Base-by-base conservation (phyloP, 2,113 vertebrate species). In the Tachuris rubrigastra region DNA sequence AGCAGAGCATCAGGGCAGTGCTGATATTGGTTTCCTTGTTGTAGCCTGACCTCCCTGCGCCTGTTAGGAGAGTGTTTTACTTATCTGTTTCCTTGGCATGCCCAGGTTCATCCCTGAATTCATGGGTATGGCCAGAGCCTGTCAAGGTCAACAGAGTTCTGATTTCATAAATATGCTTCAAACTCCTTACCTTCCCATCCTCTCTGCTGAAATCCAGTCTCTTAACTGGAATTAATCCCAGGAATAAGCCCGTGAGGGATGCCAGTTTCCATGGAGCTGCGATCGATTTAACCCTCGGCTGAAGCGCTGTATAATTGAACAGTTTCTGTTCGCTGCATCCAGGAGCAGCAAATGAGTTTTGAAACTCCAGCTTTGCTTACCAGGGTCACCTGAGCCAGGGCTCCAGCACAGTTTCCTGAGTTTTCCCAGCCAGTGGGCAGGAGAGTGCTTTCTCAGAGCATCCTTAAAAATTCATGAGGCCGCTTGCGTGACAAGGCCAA, bases 391-490 rank as follows among this genome's bases (percentile, higher is more conserved):
- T 50, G 58, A 71, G 42, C 0, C 2, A 93, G 72, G 46, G 63
- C 74, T 85, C 27, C 37, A 60, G 75, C 72, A 41, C 0, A 0
- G 53, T 59, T 92, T 88, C 63, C 46, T 63, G 46, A 22, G 72
- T 71, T 71, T 90, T 77, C 49, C 85, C 68, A 93, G 73, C 31
- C 53, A 46, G 46, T 52, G 58, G 75, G 50, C 73, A 73, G 91
- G 91, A 87, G 86, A 92, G 63, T 10, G 8, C 58, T 92, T 33
- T 58, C 84, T 85, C 71, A 66, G 68, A 67, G 59, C 66, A 41
- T 63, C 86, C 69, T 98, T 95, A 97, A 98, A 98, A 97, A 98
- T 98, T 88, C 89, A 98, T 95, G 97, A 96, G 83, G 94, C 33
- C 10, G 39, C 75, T 85, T 53, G 72, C 52, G 9, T 90, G 53